phyloP scores from a whole-genome alignment of 2,797 vertebrate genomes.

The Acanthurus tractus region DNA sequence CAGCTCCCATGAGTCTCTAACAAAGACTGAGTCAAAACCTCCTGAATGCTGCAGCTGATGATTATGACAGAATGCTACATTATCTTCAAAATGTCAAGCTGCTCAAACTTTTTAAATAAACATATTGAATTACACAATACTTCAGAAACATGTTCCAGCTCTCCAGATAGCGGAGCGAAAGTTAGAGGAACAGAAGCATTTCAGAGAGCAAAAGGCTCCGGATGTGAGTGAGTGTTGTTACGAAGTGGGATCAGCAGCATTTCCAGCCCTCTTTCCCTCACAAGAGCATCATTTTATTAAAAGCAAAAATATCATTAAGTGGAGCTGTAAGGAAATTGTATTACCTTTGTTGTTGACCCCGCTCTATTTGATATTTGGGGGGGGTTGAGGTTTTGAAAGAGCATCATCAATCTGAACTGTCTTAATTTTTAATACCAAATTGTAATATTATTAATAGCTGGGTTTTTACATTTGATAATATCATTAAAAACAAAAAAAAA shows the following conservation, averaged over 20 bases:
- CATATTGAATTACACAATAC: not conserved
- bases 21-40: not conserved
- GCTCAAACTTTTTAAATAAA: not conserved
- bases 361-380: not conserved
- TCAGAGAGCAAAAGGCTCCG: not conserved
- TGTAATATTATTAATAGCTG: constrained; percentile 10
- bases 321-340: not conserved
- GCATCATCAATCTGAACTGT: constrained; percentile 30
- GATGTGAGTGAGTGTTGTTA: not conserved
- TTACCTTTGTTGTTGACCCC: constrained; percentile 6
- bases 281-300: constrained; percentile 16
- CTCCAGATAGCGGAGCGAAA: not conserved
- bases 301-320: constrained; percentile 5
- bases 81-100: not conserved
- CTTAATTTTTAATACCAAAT: constrained; percentile 23
- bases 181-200: not conserved
- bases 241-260: not conserved
- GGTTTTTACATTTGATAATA: constrained; percentile 32
- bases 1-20: constrained; percentile 8
- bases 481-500: constrained; percentile 56
- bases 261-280: constrained; percentile 6
- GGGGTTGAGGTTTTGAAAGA: constrained; percentile 22
- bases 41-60: not conserved
- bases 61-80: not conserved
- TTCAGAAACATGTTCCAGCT: not conserved